Base-by-base conservation (phyloP, 2,888 invertebrate species). In the Platycheirus albimanus region DNA sequence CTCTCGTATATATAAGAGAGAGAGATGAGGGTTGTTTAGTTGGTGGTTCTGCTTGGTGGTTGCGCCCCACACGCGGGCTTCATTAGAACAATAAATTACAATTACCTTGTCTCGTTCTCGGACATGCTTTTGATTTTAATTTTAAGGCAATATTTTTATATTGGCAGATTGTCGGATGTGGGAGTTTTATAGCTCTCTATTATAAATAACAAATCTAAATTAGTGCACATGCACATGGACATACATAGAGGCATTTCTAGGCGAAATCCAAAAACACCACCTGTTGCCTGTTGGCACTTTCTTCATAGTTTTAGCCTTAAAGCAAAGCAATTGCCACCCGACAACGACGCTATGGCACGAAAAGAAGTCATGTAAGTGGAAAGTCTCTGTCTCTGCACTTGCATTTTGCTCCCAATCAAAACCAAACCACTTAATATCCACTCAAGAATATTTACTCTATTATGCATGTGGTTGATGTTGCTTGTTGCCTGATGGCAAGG, bases 11-110 rank as follows among this genome's bases (percentile, higher is more conserved):
- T n/a, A n/a, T n/a, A n/a, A n/a, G n/a, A n/a, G n/a, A n/a, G n/a
- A n/a, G n/a, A n/a, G n/a, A n/a, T 52, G 76, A 54, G 80, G 75
- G 67, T 38, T 83, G 67, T 49, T 38, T 36, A 36, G 3, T 3
- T 56, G n/a, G n/a, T n/a, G n/a, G n/a, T n/a, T n/a, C n/a, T n/a
- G n/a, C n/a, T n/a, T 52, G 19, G 24, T 58, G 67, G 63, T 52
- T 61, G 54, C 67, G 81, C 76, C 67, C 72, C 72, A 69, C 78
- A 78, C 83, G 83, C 77, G 83, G 77, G 8, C 72, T 74, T 74
- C 69, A 78, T 78, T 83, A 74, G 11, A 56, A 47, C 74, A 83
- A 83, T 83, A 24, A 52, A 78, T 64, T 72, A 49, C 74, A 78
- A 83, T 83, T 78, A 72, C 64, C 63, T 51, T 64, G 19, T 30